phyloP scores from a whole-genome alignment of 2,888 invertebrate species.

The Ganaspis brasiliensis region DNA sequence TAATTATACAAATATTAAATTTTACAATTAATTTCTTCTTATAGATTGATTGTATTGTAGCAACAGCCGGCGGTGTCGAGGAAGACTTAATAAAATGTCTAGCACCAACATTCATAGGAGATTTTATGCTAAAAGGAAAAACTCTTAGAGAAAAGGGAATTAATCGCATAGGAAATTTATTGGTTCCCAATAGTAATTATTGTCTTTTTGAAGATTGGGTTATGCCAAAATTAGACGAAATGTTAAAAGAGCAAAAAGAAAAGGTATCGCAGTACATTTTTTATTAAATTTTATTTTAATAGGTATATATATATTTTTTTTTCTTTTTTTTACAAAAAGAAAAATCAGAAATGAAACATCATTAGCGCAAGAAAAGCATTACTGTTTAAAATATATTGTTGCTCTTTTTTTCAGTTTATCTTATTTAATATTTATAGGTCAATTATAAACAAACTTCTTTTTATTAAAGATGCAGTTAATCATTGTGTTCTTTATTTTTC shows the following conservation, averaged over 20 bases:
- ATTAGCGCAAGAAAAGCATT: too few species aligned
- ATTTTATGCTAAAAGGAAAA: conserved; percentile 92
- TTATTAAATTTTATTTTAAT: too few species aligned
- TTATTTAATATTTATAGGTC: too few species aligned
- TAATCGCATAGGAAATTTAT: conserved; percentile 95
- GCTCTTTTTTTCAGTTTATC: too few species aligned
- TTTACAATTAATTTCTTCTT: conserved; percentile 49
- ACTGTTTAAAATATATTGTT: too few species aligned
- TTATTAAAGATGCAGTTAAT: too few species aligned
- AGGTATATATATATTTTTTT: too few species aligned
- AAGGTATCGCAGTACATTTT: too few species aligned
- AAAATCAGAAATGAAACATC: too few species aligned
- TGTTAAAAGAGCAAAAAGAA: conserved; percentile 92
- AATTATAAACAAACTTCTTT: too few species aligned
- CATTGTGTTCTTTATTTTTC: too few species aligned
- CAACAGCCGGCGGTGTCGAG: conserved; percentile 98
- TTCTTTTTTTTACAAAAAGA: too few species aligned
- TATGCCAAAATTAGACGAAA: conserved; percentile 94
- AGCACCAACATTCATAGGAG: conserved; percentile 96
- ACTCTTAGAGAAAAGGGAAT: conserved; percentile 91
- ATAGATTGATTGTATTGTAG: conserved; percentile 96
- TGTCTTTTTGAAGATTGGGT: conserved; percentile 99
- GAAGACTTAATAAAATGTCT: conserved; percentile 99
- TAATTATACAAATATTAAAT: not conserved
- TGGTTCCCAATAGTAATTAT: conserved; percentile 99